Evolutionary conservation across 2,888 invertebrate genomes (phyloP), one percentile per base, ranked within the genome.

Genomic region (Cosmorhoe ocellata): DNA sequence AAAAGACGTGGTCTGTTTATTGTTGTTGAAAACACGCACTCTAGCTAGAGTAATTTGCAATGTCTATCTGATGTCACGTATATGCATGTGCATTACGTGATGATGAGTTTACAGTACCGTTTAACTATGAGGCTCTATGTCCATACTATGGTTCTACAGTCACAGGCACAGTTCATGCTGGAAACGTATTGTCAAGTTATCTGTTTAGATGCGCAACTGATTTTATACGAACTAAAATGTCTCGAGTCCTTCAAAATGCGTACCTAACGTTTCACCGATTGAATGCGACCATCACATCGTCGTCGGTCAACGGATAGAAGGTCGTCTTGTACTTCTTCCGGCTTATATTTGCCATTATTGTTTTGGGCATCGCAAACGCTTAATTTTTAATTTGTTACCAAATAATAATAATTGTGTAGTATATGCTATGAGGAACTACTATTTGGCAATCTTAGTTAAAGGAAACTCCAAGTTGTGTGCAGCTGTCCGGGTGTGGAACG

Each of bases 21-120:
- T 51, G 56, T 51, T 54, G 50, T 54, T 49, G 50, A 41, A 54
- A 61, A 56, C 55, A 46, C 51, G 41, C 49, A 51, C 45, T 47
- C 27, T 31, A 26, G 27, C 26, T 40, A 39, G 33, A 30, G 44
- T 55, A 55, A 55, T 56, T 52, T 44, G 52, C 43, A 49, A 28
- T 46, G 49, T 33, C 43, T 61, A 58, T 59, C 58, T 54, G 58
- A 64, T 64, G 70, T 66, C 69, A 69, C 68, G 67, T 66, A 54
- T 59, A 65, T 67, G 68, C 70, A 66, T 69, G 70, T 65, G 69
- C 62, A 66, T 58, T 67, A 75, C 71, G 73, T 73, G 74, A 67
- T 58, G 63, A 37, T 51, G 52, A 48, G 34, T 36, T 7, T 26
- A 44, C 53, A 53, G 33, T 41, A 8, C 22, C 3, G 9, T 4